Conservation (phyloP, 2,113 vertebrate species). For the Todiramphus saurophagus region DNA sequence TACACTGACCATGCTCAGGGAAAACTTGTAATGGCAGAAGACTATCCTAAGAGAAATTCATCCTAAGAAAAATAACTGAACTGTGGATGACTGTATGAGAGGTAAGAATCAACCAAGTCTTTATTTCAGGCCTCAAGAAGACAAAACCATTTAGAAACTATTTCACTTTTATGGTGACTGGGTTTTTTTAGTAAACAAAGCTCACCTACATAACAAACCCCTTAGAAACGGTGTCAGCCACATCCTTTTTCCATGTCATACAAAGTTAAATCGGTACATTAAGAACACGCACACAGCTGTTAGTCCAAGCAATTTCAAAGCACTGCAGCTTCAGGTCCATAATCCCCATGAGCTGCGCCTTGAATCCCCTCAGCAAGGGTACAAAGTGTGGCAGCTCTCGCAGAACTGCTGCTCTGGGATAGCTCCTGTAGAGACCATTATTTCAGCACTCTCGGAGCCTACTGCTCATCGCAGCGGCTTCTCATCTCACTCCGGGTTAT, state of each 20-base stretch:
- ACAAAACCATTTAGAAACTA: neutral
- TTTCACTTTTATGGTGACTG: neutral
- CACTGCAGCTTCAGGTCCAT: accelerated
- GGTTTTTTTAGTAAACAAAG: neutral
- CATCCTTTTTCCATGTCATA: neutral
- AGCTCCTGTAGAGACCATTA: neutral
- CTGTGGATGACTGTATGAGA: too few species aligned
- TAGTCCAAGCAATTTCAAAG: accelerated
- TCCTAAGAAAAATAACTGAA: neutral
- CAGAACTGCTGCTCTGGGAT: neutral
- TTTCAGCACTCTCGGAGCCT: accelerated
- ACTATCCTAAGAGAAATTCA: neutral
- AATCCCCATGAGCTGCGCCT: accelerated
- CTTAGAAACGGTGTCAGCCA: neutral
- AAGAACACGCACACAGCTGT: accelerated
- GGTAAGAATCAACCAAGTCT: neutral
- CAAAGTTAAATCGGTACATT: accelerated
- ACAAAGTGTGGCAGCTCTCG: accelerated
- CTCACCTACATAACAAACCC: accelerated
- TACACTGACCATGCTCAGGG: accelerated
- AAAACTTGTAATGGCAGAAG: neutral
- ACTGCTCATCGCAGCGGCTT: accelerated
- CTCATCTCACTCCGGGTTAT: accelerated
- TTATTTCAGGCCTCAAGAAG: neutral
- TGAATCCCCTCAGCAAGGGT: accelerated